Evolutionary conservation across 2,113 vertebrate species (phyloP).

Genomic region (Erythrocercus mccallii): DNA sequence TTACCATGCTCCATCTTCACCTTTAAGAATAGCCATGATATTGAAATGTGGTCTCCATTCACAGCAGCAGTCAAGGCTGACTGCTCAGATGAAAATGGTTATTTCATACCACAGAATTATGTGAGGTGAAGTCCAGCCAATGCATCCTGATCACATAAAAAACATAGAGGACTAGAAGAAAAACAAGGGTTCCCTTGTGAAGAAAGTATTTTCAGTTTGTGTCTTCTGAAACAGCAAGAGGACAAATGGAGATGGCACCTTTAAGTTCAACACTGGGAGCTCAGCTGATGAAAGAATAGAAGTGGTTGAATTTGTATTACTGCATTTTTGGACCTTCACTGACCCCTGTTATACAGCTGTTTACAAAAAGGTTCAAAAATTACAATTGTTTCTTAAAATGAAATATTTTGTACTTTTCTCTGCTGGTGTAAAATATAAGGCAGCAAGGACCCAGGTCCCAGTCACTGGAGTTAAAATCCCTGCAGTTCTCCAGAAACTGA

Average conservation of each 20-base stretch:
- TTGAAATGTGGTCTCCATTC: not conserved
- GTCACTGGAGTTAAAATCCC: not conserved
- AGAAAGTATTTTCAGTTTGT: not conserved
- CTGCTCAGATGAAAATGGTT: not conserved
- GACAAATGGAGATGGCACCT: not conserved
- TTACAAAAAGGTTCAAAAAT: not conserved
- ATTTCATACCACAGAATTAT: not conserved
- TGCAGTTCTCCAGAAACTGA: not conserved
- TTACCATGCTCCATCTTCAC: not conserved
- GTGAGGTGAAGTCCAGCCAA: not conserved
- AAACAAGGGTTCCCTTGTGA: not conserved
- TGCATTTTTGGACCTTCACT: not conserved
- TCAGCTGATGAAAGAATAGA: not conserved
- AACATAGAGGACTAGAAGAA: not conserved
- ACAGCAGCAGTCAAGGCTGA: not conserved
- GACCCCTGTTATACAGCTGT: not conserved
- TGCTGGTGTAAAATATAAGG: not conserved
- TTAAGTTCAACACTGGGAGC: not conserved
- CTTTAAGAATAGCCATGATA: not conserved
- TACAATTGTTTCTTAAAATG: not conserved
- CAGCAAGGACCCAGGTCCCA: not conserved
- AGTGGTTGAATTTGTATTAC: not conserved
- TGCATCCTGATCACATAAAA: not conserved
- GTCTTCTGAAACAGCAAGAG: not conserved
- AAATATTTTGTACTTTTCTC: not conserved